phyloP scores from a whole-genome alignment of 1,140 invertebrate genomes.

The Catajapyx aquilonaris region DNA sequence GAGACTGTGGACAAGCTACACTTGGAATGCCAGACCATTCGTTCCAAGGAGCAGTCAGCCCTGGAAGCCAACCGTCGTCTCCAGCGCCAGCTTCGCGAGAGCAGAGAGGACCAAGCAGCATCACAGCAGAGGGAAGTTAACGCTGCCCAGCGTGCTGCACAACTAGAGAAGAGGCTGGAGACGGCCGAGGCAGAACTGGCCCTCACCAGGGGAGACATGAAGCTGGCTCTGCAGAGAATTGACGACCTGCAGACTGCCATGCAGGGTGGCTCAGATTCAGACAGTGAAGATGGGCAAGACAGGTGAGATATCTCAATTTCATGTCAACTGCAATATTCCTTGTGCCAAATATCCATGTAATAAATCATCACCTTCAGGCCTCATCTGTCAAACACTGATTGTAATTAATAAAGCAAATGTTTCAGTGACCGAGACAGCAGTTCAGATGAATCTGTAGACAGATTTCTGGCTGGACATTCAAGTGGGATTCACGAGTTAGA shows the following conservation, averaged over 20 bases:
- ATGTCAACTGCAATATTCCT: no score
- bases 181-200: slow-evolving; percentile 37
- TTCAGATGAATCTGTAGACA: no score
- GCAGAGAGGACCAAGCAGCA: slow-evolving; percentile 44
- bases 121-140: slow-evolving; percentile 46
- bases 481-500: no score
- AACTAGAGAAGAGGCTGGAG: slow-evolving; percentile 45
- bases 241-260: slow-evolving; percentile 68
- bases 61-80: slow-evolving; percentile 53
- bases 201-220: slow-evolving; percentile 42
- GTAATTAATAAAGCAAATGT: no score
- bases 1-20: slow-evolving; percentile 62
- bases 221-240: slow-evolving; percentile 59
- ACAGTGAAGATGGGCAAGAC: no score
- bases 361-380: no score
- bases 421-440: no score
- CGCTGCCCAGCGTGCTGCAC: slow-evolving; percentile 37
- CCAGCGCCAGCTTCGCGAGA: slow-evolving; percentile 42
- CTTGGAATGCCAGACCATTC: slow-evolving; percentile 42
- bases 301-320: no score
- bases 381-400: no score
- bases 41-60: slow-evolving; percentile 45
- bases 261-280: slow-evolving; percentile 49
- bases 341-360: no score
- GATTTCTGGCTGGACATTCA: no score